phyloP scores from a whole-genome alignment of 2,888 invertebrate species.

The Dasysyrphus tricinctus region DNA sequence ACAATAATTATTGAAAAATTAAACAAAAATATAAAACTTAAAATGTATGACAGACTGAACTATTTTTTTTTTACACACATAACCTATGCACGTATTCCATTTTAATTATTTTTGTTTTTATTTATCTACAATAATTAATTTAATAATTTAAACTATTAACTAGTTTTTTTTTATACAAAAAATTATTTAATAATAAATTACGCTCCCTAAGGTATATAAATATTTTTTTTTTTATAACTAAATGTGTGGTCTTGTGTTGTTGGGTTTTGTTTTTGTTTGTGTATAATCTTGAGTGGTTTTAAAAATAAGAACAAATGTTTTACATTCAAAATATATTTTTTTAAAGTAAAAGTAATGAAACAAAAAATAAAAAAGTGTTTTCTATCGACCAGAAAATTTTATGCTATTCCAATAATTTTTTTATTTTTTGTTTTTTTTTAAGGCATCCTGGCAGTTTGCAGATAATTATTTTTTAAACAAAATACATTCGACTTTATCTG shows the following conservation, averaged over 20 bases:
- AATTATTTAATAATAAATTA: conserved; percentile 63
- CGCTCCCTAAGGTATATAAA: conserved; percentile 58
- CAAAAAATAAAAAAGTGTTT: not conserved
- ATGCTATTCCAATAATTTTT: not conserved
- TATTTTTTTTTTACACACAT: conserved; percentile 43
- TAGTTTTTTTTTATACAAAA: conserved; percentile 67
- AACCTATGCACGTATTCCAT: conserved; percentile 52
- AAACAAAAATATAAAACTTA: conserved; percentile 14
- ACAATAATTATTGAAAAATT: not conserved
- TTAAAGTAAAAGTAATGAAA: not conserved
- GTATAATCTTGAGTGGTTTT: conserved; percentile 2
- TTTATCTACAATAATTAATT: conserved; percentile 59
- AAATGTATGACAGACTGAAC: conserved; percentile 41
- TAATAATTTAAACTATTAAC: conserved; percentile 40
- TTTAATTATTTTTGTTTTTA: conserved; percentile 12
- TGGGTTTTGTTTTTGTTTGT: conserved; percentile 1
- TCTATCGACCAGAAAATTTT: not conserved
- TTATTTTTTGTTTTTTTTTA: not conserved
- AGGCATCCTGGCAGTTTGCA: conserved; percentile 52
- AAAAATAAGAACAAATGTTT: not conserved
- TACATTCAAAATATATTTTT: not conserved
- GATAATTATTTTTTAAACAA: conserved; percentile 16
- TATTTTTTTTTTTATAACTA: conserved; percentile 24
- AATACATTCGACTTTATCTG: conserved; percentile 26
- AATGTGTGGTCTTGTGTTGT: conserved; percentile 33